Percentiles rank a stretch among this genome's conserved stretches.
Conservation (phyloP, 23 tunicate genomes). For the Corella eumyota region DNA sequence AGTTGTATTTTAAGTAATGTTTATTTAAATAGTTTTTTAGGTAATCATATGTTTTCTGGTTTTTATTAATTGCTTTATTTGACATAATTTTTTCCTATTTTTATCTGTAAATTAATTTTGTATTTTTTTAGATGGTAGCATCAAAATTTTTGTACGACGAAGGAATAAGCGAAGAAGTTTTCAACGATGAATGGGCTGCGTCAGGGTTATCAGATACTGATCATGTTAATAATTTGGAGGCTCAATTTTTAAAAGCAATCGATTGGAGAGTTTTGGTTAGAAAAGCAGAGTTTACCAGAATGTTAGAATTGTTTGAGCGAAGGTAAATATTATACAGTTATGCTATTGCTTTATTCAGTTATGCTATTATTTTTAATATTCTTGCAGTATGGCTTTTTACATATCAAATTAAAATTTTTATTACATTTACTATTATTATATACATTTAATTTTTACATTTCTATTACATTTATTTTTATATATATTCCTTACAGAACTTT, state of each 20-base stretch:
- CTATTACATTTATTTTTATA: no score
- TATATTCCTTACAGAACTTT: no score
- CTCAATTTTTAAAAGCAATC: conserved; percentile 70
- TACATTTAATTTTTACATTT: no score
- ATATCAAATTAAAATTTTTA: no score
- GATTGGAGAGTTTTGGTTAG: conserved; percentile 51
- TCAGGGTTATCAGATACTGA: conserved; percentile 48
- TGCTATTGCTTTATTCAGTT: no score
- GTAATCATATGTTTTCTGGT: neutral
- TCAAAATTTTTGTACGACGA: conserved; percentile 92
- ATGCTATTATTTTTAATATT: no score
- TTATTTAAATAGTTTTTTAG: neutral
- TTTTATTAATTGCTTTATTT: neutral
- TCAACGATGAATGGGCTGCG: conserved; percentile 98
- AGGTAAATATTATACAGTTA: no score
- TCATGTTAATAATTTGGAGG: conserved; percentile 61
- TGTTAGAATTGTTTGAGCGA: conserved; percentile 7
- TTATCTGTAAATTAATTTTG: neutral
- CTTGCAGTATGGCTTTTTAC: no score
- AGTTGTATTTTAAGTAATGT: no score
- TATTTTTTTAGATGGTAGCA: conserved; percentile 66
- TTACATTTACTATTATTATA: no score
- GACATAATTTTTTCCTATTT: neutral
- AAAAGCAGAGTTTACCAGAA: conserved; percentile 16
- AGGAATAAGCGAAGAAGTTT: conserved; percentile 86